Percentiles rank a stretch among this genome's conserved stretches.
These are phyloP conservation scores for Irena cyanogastra DNA, from an alignment of 2,113 vertebrate genomes.

Conservation along the genomic window DNA sequence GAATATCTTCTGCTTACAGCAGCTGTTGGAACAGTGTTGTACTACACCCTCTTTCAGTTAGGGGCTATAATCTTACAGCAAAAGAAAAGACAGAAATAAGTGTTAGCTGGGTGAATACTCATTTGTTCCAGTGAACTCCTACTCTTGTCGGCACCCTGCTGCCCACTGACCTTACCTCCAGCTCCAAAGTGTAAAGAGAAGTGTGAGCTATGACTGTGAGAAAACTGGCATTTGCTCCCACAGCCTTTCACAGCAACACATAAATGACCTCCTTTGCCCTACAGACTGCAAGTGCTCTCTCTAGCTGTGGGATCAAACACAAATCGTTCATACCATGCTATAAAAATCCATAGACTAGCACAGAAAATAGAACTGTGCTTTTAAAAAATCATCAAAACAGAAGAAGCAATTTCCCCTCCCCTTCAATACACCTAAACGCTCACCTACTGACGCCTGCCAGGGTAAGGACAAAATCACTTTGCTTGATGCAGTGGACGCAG, in stretches of 20 bases:
- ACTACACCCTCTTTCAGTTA: not conserved
- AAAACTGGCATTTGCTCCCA: not conserved
- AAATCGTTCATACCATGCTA: not conserved
- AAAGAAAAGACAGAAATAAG: not conserved
- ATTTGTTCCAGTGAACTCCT: not conserved
- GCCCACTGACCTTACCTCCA: not conserved
- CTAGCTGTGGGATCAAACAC: not conserved
- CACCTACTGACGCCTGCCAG: not conserved
- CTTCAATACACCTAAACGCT: not conserved
- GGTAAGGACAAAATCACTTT: not conserved
- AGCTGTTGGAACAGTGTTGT: not conserved
- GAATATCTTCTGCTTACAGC: slow-evolving; percentile 2
- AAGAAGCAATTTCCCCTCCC: not conserved
- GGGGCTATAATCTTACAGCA: not conserved
- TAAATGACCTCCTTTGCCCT: not conserved
- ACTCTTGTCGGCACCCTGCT: not conserved
- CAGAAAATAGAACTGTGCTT: not conserved
- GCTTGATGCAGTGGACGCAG: not conserved
- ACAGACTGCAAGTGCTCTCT: not conserved
- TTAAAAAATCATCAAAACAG: not conserved
- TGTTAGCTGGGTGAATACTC: not conserved
- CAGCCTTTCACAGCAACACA: not conserved
- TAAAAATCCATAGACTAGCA: not conserved
- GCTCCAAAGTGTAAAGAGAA: not conserved
- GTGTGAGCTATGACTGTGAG: not conserved